Evolutionary conservation across 2,797 vertebrate species (phyloP).

Genomic region (Squalus acanthias): DNA sequence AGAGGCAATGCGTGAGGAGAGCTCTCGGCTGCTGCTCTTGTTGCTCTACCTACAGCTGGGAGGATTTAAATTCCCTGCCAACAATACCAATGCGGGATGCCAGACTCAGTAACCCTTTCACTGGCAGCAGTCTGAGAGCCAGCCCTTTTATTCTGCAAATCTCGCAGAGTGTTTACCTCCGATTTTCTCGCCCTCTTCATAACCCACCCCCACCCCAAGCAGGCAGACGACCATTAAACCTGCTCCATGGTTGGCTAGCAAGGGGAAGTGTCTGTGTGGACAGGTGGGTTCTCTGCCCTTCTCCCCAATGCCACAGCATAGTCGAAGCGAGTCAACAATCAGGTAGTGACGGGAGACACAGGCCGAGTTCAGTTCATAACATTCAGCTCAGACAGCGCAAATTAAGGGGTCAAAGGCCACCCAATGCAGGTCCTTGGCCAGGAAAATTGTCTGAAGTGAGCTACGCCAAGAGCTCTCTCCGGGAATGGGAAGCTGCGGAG

Average conservation of each 20-base stretch:
- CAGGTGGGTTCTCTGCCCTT: not conserved
- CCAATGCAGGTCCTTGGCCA: not conserved
- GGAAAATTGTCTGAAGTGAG: not conserved
- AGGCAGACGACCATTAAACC: not conserved
- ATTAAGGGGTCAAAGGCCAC: not conserved
- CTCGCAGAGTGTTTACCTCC: not conserved
- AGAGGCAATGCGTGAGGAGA: not conserved
- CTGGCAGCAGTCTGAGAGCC: not conserved
- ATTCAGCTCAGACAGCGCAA: too few species aligned
- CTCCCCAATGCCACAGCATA: not conserved
- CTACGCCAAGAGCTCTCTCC: not conserved
- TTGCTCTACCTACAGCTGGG: not conserved
- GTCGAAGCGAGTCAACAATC: too few species aligned
- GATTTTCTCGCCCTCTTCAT: not conserved
- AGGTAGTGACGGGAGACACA: too few species aligned
- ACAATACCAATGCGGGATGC: not conserved
- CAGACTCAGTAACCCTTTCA: conserved; percentile 25
- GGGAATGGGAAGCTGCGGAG: too few species aligned
- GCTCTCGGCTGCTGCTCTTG: not conserved
- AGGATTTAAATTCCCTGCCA: conserved; percentile 15
- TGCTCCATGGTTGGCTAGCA: not conserved
- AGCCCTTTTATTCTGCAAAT: not conserved
- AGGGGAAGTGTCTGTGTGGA: not conserved
- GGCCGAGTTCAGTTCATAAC: too few species aligned
- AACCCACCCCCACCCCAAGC: not conserved